Evolutionary conservation across 2,888 invertebrate species (phyloP), one percentile per base, ranked within the genome.

Genomic region (Dromius quadrimaculatus): DNA sequence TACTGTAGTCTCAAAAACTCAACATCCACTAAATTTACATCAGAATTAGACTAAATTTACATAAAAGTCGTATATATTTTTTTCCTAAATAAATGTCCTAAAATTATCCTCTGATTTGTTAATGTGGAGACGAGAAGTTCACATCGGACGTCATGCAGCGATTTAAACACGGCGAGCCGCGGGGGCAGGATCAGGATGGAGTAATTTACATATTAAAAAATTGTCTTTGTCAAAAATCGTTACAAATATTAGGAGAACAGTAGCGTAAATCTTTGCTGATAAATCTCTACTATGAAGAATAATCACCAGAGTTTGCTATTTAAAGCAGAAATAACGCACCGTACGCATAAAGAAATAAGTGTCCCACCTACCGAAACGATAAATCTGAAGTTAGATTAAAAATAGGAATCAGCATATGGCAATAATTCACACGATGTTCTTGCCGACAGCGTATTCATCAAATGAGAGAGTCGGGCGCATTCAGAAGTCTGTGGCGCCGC

Each of bases 391-490:
- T 34, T 65, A 65, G 65, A 65, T 65, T 65, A 65, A 65, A 65
- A 65, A 65, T 65, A 65, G 65, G 50, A 65, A 65, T 65, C 65
- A 65, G 50, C 65, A 65, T 65, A 65, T 34, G 22, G 50, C 38
- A 22, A 65, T 65, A 65, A 36, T 65, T 65, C 50, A 65, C 65
- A 50, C 57, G 57, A 23, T 66, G 66, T 57, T 50, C 66, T 23
- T 28, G 50, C 66, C 23, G 66, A 57, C 66, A 66, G 66, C 57
- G 13, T 11, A 66, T 66, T 28, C 47, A 66, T 66, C 66, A 66
- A 43, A 20, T 19, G 43, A 34, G 59, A 34, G 59, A 6, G 8
- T 11, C 17, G 38, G 9, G 22, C 61, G 38, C 50, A 50, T 65
- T 65, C 65, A 65, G 65, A 50, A 65, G 65, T 65, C 36, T 20